These are phyloP conservation scores for Apoda limacodes DNA, from an alignment of 2,888 invertebrate species.

Conservation along the genomic window DNA sequence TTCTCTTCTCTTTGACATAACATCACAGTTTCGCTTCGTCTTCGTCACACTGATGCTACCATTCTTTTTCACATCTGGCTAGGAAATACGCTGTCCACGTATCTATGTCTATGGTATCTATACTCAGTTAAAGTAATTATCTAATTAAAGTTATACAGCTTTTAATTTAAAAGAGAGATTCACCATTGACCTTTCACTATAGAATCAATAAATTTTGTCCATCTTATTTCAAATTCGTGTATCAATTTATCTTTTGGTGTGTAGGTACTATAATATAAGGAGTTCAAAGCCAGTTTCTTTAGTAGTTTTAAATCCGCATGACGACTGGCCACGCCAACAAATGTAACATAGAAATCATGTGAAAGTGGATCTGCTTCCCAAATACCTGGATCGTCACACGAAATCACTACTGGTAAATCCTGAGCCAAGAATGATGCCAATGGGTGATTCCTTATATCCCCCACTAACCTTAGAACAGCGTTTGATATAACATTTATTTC, in stretches of 20 bases:
- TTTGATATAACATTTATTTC: constrained; percentile 87
- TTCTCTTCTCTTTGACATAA: too few species aligned
- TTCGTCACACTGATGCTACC: too few species aligned
- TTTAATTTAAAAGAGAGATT: too few species aligned
- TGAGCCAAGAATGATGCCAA: constrained; percentile 72
- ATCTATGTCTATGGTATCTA: too few species aligned
- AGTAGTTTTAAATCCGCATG: constrained; percentile 76
- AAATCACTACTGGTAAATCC: constrained; percentile 78
- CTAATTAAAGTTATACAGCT: too few species aligned
- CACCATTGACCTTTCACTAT: constrained; percentile 31
- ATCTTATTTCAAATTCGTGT: constrained; percentile 47
- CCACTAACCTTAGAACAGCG: constrained; percentile 75
- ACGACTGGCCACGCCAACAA: constrained; percentile 79
- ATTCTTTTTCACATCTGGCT: too few species aligned
- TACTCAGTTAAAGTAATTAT: too few species aligned
- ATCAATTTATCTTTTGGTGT: constrained; percentile 41
- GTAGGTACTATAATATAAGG: constrained; percentile 76
- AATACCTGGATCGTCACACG: constrained; percentile 82
- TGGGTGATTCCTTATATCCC: constrained; percentile 84
- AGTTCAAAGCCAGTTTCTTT: constrained; percentile 81
- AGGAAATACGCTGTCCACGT: too few species aligned
- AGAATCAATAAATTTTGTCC: constrained; percentile 46
- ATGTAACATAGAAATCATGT: constrained; percentile 81
- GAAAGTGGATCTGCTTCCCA: constrained; percentile 80
- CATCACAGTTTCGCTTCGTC: too few species aligned